Evolutionary conservation across 2,797 vertebrate genomes (phyloP).

Genomic region (Thamnophis elegans): DNA sequence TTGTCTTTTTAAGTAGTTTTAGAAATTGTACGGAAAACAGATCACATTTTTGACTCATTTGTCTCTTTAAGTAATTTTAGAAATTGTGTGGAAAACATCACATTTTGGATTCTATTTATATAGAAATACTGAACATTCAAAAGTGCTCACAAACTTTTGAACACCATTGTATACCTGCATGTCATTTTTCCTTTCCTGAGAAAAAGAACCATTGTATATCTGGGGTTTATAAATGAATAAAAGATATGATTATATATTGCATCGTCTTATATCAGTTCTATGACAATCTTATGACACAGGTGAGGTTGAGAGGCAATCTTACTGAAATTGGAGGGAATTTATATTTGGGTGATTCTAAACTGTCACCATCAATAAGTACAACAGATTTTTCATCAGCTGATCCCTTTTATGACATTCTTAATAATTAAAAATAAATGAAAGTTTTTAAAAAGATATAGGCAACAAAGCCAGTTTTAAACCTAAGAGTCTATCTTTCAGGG

Average conservation of each 20-base stretch:
- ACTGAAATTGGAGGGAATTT: neutral
- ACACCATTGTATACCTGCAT: neutral
- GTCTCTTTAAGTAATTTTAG: no score
- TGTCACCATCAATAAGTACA: neutral
- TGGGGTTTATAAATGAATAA: neutral
- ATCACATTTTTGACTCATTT: no score
- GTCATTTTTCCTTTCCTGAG: neutral
- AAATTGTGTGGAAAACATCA: neutral
- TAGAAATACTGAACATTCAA: neutral
- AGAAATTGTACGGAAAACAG: no score
- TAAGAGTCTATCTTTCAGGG: accelerated
- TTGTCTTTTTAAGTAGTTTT: neutral
- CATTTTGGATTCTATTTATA: neutral
- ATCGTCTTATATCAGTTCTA: neutral
- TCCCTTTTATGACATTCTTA: neutral
- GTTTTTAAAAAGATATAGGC: neutral
- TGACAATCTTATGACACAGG: neutral
- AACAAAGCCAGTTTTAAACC: neutral
- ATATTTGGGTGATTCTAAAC: neutral
- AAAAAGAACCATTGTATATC: neutral
- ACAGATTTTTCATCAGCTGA: neutral
- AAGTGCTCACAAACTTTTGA: neutral
- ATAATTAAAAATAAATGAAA: neutral
- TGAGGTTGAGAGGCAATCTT: neutral
- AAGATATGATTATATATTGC: neutral